Conservation (phyloP, 2,113 vertebrate genomes). For the Scalopus aquaticus region DNA sequence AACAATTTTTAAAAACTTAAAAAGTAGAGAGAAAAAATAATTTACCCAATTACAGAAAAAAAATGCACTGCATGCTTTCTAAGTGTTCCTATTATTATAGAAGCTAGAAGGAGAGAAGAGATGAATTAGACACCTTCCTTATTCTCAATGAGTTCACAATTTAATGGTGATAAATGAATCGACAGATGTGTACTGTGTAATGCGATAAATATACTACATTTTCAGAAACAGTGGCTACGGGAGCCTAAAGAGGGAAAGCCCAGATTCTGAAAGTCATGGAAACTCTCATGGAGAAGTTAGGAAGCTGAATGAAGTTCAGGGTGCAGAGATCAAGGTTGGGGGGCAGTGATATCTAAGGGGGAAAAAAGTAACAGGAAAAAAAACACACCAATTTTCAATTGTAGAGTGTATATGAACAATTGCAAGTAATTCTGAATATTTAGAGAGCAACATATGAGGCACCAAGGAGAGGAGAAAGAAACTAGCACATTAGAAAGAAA, state of each 20-base stretch:
- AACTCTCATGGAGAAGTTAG: background rate
- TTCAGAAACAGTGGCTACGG: background rate
- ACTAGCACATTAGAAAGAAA: too few relatives aligned
- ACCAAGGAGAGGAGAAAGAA: background rate
- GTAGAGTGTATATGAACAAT: background rate
- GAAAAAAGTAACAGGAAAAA: background rate
- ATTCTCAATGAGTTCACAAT: background rate
- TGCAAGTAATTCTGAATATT: background rate
- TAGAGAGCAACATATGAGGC: background rate
- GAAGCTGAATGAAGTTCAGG: background rate
- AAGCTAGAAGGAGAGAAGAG: background rate
- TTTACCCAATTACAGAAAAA: background rate
- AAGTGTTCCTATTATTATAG: background rate
- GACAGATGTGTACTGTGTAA: background rate
- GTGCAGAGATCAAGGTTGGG: fast-evolving
- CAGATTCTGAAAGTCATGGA: background rate
- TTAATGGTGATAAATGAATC: background rate
- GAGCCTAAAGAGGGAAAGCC: background rate
- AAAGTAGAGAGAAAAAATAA: background rate
- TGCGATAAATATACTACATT: background rate
- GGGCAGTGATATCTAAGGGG: background rate
- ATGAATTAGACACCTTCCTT: background rate
- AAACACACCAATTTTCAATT: background rate
- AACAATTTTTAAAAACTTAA: background rate
- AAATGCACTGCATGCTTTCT: background rate